phyloP scores from a whole-genome alignment of 2,113 vertebrate species.

The Pygoscelis antarcticus region DNA sequence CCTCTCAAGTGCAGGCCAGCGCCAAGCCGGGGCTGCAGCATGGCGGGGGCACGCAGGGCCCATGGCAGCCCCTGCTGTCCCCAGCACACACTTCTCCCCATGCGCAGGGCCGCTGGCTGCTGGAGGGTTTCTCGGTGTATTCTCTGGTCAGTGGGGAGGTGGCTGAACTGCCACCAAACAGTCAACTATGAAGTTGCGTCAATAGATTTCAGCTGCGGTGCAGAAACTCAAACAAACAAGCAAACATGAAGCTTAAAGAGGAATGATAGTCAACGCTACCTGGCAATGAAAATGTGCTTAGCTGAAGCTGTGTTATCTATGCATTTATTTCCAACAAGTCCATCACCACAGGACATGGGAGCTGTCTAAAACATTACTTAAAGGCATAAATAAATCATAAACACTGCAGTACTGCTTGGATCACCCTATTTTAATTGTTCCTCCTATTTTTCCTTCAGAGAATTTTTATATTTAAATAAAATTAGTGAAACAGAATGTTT shows the following conservation, averaged over 20 bases:
- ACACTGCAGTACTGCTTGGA: background rate
- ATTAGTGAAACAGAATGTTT: background rate
- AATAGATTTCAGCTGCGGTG: background rate
- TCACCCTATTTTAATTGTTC: background rate
- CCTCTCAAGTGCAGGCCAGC: background rate
- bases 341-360: background rate
- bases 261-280: background rate
- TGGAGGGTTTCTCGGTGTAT: fast-evolving
- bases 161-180: background rate
- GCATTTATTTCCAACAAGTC: background rate
- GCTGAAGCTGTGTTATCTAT: background rate
- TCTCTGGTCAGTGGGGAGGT: background rate
- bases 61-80: fast-evolving
- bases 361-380: background rate
- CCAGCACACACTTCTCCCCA: background rate
- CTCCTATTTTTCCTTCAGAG: background rate
- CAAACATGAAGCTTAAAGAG: background rate
- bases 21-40: fast-evolving
- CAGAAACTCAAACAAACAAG: background rate
- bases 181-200: fast-evolving
- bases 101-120: fast-evolving
- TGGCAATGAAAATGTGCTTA: background rate
- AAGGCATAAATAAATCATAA: background rate
- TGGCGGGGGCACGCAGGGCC: background rate
- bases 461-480: background rate